Evolutionary conservation across 2,888 invertebrate genomes (phyloP).

Genomic region (Epiblema foenella): DNA sequence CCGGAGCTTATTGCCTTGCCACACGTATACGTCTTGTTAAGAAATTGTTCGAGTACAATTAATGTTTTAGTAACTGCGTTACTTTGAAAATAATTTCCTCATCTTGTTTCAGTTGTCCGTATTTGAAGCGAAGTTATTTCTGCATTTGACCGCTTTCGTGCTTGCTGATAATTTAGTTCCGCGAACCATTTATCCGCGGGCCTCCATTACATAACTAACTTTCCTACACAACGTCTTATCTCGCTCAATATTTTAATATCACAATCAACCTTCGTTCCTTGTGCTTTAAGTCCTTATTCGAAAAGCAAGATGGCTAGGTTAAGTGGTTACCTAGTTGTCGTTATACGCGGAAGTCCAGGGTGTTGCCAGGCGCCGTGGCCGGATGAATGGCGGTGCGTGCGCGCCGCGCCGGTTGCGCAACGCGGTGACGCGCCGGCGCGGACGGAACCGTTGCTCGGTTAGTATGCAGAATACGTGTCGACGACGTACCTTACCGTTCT

Average conservation of each 20-base stretch:
- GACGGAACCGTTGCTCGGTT: conserved; percentile 71
- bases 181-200: conserved; percentile 26
- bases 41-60: background rate
- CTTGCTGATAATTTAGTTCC: conserved; percentile 32
- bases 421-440: conserved; percentile 59
- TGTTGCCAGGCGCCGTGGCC: conserved; percentile 57
- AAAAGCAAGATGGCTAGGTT: background rate
- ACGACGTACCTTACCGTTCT: conserved; percentile 62
- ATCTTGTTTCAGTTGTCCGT: background rate
- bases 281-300: background rate
- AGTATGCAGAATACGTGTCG: conserved; percentile 76
- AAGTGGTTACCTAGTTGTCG: background rate
- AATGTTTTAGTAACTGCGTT: background rate
- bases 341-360: conserved; percentile 37
- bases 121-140: conserved; percentile 24
- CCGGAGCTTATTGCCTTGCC: conserved; percentile 29
- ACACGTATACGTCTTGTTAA: conserved; percentile 6
- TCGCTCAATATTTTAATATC: conserved; percentile 5
- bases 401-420: conserved; percentile 71
- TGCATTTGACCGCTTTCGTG: conserved; percentile 18
- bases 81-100: conserved; percentile 5
- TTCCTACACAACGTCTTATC: background rate
- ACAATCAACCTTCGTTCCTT: background rate
- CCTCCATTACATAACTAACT: conserved; percentile 18
- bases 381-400: conserved; percentile 75